Evolutionary conservation across 1,140 invertebrate species (phyloP), one percentile per base, ranked within the genome.

Genomic region (Bombus polaris): DNA sequence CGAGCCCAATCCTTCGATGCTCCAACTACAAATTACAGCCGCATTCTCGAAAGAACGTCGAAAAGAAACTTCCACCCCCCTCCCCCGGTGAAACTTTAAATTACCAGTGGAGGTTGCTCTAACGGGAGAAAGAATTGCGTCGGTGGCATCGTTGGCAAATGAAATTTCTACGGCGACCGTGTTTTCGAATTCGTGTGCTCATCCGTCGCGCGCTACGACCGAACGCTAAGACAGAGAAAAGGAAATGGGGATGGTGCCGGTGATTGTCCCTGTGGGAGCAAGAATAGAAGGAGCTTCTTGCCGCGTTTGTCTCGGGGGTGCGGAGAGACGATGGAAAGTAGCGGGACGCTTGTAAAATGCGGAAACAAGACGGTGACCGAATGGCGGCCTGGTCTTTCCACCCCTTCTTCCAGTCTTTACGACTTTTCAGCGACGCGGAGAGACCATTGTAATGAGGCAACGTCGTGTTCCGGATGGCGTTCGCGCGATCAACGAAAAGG

Each of bases 211-310:
- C 12, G 57, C 47, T 10, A 39, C 47, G 65, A 18, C 65, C 62
- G n/a, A 15, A 15, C 10, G n/a, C 13, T 13, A 13, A n/a, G 62
- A 66, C 13, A 13, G 28, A 62, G 59, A 62, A 25, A 59, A 12
- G 22, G 42, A 44, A 65, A 89, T 90, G 92, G 92, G 92, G 91
- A 94, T 87, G 91, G 87, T 91, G 42, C 90, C 78, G 91, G 93
- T 92, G 92, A 94, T 94, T 93, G 91, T 93, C 87, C 94, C 94
- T 85, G 68, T 37, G 94, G 93, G 93, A 92, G 35, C 57, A 28
- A 15, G 32, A 12, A 53, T 13, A 10, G 18, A 35, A 32, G 73
- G 13, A 39, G 35, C 47, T n/a, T 78, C 57, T n/a, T 53, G 3
- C 32, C 32, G 25, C 42, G 42, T 79, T 9, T n/a, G 22, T 47